These are phyloP conservation scores for Mechanitis messenoides DNA, from an alignment of 2,888 invertebrate species.

Conservation along the genomic window DNA sequence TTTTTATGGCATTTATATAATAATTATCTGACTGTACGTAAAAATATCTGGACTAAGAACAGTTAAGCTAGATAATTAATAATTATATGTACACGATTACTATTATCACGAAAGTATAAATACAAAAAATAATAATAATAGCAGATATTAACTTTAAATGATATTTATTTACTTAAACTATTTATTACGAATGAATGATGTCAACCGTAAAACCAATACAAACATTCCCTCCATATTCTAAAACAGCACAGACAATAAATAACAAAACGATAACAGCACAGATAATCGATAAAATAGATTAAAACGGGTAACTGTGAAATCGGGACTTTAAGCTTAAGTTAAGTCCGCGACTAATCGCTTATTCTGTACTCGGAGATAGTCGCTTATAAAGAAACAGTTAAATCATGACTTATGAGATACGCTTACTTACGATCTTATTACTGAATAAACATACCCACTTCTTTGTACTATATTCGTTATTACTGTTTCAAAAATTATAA, in stretches of 20 bases:
- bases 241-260: slow-evolving; percentile 36
- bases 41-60: too few species aligned
- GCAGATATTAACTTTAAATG: not conserved
- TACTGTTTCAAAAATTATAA: too few species aligned
- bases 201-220: slow-evolving; percentile 41
- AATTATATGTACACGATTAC: too few species aligned
- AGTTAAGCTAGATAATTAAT: too few species aligned
- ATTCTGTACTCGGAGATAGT: slow-evolving; percentile 36
- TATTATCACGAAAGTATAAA: too few species aligned
- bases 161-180: not conserved
- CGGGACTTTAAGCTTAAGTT: slow-evolving; percentile 40
- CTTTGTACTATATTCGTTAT: too few species aligned
- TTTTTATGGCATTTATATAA: too few species aligned
- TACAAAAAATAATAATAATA: too few species aligned
- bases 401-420: slow-evolving; percentile 36
- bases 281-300: slow-evolving; percentile 48
- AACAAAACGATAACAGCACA: slow-evolving; percentile 37
- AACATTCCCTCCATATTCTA: slow-evolving; percentile 41
- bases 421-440: not conserved
- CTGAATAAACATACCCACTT: not conserved
- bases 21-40: too few species aligned
- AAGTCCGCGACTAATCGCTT: slow-evolving; percentile 57
- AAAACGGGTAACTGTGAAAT: slow-evolving; percentile 55
- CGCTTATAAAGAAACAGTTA: slow-evolving; percentile 29
- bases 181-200: slow-evolving; percentile 17